Evolutionary conservation across 1,140 invertebrate genomes (phyloP).

Genomic region (Elymnias hypermnestra): DNA sequence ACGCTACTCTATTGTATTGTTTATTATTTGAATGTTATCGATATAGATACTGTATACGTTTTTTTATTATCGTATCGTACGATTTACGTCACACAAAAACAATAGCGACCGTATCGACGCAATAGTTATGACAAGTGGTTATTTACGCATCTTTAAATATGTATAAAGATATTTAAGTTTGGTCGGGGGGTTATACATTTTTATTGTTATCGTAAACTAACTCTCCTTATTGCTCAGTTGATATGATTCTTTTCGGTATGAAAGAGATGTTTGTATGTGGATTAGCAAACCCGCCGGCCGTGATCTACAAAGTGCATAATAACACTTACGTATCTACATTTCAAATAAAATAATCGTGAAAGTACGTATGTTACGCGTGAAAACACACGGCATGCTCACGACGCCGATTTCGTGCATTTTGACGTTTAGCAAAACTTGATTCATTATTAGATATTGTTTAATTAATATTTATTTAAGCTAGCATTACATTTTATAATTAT

Average conservation of each 20-base stretch:
- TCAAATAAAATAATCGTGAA: constrained; percentile 11
- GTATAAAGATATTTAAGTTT: too few relatives aligned
- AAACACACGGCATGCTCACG: constrained; percentile 15
- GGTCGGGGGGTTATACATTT: constrained; percentile 9
- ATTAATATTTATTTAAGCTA: too few relatives aligned
- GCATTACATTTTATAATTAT: too few relatives aligned
- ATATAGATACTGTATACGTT: constrained; percentile 12
- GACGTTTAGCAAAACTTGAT: constrained; percentile 8
- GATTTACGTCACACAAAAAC: constrained; percentile 26
- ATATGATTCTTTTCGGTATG: constrained; percentile 51
- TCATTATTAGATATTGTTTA: constrained; percentile 3
- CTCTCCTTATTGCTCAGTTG: constrained; percentile 62
- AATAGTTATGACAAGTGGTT: constrained; percentile 17
- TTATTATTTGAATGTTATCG: constrained; percentile 19
- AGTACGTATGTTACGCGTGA: constrained; percentile 17
- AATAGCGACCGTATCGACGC: constrained; percentile 13
- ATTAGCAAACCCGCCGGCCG: constrained; percentile 59
- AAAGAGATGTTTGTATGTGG: constrained; percentile 47
- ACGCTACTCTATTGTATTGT: constrained; percentile 14
- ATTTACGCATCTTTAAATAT: constrained; percentile 12
- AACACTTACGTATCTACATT: constrained; percentile 5
- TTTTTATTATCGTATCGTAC: constrained; percentile 20
- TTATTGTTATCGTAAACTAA: too few relatives aligned
- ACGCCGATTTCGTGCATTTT: constrained; percentile 6
- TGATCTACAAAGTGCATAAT: constrained; percentile 8